phyloP scores from a whole-genome alignment of 2,113 vertebrate genomes.

The Macaca mulatta region DNA sequence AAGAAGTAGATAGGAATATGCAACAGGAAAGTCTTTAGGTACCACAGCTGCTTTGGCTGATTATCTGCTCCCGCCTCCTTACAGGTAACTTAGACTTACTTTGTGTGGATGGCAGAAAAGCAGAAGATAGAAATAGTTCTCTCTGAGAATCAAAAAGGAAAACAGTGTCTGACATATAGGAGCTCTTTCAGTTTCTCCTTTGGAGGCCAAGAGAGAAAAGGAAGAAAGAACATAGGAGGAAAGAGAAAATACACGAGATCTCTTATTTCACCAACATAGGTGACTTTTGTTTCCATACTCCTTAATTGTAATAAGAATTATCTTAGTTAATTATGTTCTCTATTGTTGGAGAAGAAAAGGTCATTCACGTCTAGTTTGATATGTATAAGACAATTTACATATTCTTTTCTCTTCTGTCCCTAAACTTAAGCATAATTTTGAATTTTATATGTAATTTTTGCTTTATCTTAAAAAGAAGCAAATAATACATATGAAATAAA shows the following conservation, averaged over 20 bases:
- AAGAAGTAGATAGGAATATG: not conserved
- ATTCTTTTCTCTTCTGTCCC: not conserved
- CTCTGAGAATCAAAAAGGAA: not conserved
- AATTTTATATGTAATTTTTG: not conserved
- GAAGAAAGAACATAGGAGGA: not conserved
- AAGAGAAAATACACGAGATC: not conserved
- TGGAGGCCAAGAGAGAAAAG: not conserved
- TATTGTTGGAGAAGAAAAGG: not conserved
- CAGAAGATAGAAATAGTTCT: not conserved
- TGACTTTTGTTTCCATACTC: not conserved
- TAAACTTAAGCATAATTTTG: conserved; percentile 20
- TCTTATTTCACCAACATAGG: not conserved
- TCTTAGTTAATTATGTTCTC: not conserved
- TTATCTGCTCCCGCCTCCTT: not conserved
- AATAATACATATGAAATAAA: not conserved
- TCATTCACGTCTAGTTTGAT: not conserved
- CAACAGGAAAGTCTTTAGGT: not conserved
- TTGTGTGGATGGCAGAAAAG: not conserved
- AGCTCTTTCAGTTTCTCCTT: not conserved
- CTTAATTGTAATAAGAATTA: conserved; percentile 8
- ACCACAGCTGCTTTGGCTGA: not conserved
- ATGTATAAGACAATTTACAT: not conserved
- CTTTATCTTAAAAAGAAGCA: not conserved
- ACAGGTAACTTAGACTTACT: not conserved
- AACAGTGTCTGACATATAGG: not conserved